Evolutionary conservation across 2,113 vertebrate species (phyloP).

Genomic region (Crocuta crocuta): DNA sequence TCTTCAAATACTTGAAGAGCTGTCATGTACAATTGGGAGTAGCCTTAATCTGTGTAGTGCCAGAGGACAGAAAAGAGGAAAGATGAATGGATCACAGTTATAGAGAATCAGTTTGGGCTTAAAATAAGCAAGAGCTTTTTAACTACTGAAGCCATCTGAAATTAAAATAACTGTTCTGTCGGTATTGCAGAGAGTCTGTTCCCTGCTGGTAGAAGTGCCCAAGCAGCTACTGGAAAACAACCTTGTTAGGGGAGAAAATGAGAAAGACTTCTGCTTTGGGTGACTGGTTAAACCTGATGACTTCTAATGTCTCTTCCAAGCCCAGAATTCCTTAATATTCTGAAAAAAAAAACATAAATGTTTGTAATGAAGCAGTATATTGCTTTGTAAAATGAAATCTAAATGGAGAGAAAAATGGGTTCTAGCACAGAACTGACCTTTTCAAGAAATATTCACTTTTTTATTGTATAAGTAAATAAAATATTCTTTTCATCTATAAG

Average conservation of each 20-base stretch:
- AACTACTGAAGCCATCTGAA: background rate
- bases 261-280: background rate
- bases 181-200: background rate
- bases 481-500: background rate
- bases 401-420: background rate
- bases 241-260: background rate
- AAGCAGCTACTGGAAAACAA: background rate
- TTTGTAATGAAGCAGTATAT: background rate
- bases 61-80: constrained; percentile 31
- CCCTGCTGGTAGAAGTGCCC: background rate
- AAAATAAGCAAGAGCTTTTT: background rate
- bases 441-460: constrained; percentile 14
- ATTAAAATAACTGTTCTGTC: background rate
- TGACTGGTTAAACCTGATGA: background rate
- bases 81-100: constrained; percentile 46
- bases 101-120: background rate
- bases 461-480: background rate
- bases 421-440: background rate
- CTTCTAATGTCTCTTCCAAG: background rate
- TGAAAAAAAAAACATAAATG: background rate
- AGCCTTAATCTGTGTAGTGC: constrained; percentile 45
- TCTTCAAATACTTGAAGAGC: constrained; percentile 45
- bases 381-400: background rate
- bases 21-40: constrained; percentile 34
- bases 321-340: background rate